Evolutionary conservation across 2,888 invertebrate genomes (phyloP).

Genomic region (Apoderus coryli): DNA sequence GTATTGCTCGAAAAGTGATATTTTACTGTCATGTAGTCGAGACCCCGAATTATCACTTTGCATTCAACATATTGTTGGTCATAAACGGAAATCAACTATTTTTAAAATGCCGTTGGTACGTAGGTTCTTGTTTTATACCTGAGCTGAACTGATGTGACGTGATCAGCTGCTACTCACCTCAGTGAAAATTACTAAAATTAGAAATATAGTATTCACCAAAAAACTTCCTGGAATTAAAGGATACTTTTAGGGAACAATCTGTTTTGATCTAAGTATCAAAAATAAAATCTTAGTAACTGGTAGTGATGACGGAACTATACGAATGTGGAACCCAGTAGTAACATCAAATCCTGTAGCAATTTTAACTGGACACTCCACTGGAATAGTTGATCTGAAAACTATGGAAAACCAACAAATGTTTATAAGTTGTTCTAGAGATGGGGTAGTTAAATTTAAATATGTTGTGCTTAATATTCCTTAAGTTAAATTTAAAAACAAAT

Average conservation of each 20-base stretch:
- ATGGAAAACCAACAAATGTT: constrained; percentile 35
- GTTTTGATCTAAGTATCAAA: constrained; percentile 37
- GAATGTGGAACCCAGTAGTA: constrained; percentile 41
- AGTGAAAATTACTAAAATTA: too few species aligned
- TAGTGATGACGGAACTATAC: constrained; percentile 37
- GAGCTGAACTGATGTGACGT: too few species aligned
- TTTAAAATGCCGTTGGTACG: constrained; percentile 40
- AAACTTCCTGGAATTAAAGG: too few species aligned
- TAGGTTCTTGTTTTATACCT: too few species aligned
- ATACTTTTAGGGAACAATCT: constrained; percentile 38
- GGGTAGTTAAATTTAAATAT: constrained; percentile 38
- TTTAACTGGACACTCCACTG: constrained; percentile 28
- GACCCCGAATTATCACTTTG: constrained; percentile 37
- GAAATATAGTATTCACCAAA: too few species aligned
- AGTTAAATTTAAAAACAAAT: background rate
- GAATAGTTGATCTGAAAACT: constrained; percentile 40
- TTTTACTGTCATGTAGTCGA: constrained; percentile 41
- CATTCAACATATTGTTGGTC: constrained; percentile 34
- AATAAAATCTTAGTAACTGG: constrained; percentile 41
- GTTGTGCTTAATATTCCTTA: constrained; percentile 3
- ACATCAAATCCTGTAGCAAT: constrained; percentile 29
- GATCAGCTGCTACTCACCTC: too few species aligned
- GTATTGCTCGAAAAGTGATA: constrained; percentile 34
- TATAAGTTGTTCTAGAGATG: constrained; percentile 40
- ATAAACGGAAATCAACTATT: constrained; percentile 37